Evolutionary conservation across 1,140 invertebrate species (phyloP), one percentile per base, ranked within the genome.

Genomic region (Drosophila lacteicornis): DNA sequence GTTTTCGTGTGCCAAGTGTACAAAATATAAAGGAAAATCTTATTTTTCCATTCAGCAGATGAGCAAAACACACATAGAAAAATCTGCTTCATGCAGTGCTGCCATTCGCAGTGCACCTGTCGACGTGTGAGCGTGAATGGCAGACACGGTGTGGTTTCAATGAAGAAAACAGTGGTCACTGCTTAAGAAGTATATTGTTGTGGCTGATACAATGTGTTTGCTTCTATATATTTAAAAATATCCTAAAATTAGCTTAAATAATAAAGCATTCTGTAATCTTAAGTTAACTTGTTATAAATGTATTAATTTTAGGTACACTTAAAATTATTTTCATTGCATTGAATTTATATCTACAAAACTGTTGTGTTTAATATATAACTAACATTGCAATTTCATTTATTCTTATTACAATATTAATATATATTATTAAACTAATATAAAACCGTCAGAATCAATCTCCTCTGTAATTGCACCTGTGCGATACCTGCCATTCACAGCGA

Each of bases 21-120:
- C 11, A 57, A 81, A 67, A 59, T 40, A 38, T 60, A 68, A 33
- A 33, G 46, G 8, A 71, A 69, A 79, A 56, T n/a, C 47, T 33
- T 66, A 67, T 75, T 90, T 88, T 87, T 87, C 69, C 84, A 83
- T 75, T 38, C 46, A 57, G 53, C 51, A 30, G 59, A 40, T 58
- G 57, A 65, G 38, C 69, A 57, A 74, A 58, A 75, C 57, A 81
- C 69, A 61, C 68, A 49, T 51, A 69, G 43, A 80, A 68, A 71
- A 42, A 47, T 45, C 66, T 75, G 46, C 78, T 85, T 85, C 66
- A 17, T 30, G 49, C 15, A 63, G 43, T 47, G 59, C 45, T 47
- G 61, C 22, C 69, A 75, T 42, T 82, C 75, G 50, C 65, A 38
- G 27, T n/a, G 15, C 61, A 83, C 69, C 69, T 83, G 75, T 65